phyloP scores from a whole-genome alignment of 2,113 vertebrate species.

The Pygathrix nemaeus region DNA sequence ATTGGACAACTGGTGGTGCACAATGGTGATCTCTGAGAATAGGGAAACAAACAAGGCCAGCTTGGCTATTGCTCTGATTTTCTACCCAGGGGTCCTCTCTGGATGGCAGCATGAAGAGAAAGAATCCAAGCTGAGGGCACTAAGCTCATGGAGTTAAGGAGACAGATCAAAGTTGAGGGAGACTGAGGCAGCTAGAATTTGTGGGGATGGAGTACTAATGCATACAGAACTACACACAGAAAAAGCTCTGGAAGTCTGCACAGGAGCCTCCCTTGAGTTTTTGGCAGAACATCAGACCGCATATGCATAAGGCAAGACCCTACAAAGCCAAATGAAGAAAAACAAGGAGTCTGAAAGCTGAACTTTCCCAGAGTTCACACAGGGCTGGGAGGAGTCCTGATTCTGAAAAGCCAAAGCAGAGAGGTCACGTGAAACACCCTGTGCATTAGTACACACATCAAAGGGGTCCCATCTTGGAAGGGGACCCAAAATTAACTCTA shows the following conservation, averaged over 20 bases:
- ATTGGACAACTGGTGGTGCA: fast-evolving
- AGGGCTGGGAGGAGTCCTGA: background rate
- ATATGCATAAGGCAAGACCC: background rate
- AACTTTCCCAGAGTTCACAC: background rate
- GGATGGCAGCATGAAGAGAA: background rate
- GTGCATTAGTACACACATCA: background rate
- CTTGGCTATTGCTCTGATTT: background rate
- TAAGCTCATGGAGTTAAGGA: no score
- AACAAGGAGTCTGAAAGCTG: background rate
- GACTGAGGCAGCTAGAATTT: background rate
- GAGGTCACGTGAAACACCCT: no score
- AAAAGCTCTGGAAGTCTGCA: background rate
- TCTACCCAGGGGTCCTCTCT: background rate
- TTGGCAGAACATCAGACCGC: background rate
- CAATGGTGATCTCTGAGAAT: background rate
- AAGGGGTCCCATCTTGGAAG: background rate
- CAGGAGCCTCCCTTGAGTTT: background rate
- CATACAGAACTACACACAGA: background rate
- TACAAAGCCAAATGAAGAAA: background rate
- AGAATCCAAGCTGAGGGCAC: no score
- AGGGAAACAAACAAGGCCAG: background rate
- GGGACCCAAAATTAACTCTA: background rate
- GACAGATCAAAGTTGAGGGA: background rate
- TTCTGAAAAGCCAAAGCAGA: background rate
- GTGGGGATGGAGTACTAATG: background rate